Evolutionary conservation across 1,140 invertebrate species (phyloP).

Genomic region (Patella vulgata): DNA sequence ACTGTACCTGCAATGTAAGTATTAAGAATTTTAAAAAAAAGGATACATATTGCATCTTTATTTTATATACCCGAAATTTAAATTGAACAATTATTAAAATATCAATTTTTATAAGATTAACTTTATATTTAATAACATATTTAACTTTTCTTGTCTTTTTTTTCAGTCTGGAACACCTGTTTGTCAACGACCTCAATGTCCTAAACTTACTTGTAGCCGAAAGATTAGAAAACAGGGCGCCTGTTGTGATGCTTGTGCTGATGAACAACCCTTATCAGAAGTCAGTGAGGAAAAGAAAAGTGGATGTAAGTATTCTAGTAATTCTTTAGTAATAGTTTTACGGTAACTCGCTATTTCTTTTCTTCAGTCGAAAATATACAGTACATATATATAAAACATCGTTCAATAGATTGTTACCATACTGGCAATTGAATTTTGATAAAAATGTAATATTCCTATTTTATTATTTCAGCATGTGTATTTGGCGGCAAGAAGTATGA

Average conservation of each 20-base stretch:
- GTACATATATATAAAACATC: too few species aligned
- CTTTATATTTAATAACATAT: too few species aligned
- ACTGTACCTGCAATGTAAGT: conserved; percentile 23
- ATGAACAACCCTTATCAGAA: background rate
- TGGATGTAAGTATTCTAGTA: too few species aligned
- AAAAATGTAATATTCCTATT: too few species aligned
- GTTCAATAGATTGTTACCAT: background rate
- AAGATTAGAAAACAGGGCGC: conserved; percentile 10
- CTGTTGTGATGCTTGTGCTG: conserved; percentile 19
- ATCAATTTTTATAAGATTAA: too few species aligned
- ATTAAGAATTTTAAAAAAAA: background rate
- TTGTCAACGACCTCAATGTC: conserved; percentile 18
- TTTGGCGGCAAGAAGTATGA: conserved; percentile 22
- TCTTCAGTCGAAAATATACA: background rate
- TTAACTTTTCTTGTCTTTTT: too few species aligned
- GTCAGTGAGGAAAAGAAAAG: background rate
- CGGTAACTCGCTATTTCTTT: background rate
- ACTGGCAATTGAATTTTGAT: background rate
- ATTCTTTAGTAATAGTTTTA: too few species aligned
- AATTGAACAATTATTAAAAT: too few species aligned
- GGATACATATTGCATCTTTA: too few species aligned
- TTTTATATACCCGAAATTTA: too few species aligned
- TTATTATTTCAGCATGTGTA: conserved; percentile 7
- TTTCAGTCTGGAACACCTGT: conserved; percentile 15
- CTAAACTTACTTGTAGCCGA: conserved; percentile 10